Evolutionary conservation across 2,113 vertebrate genomes (phyloP).

Genomic region (Oryzias javanicus): DNA sequence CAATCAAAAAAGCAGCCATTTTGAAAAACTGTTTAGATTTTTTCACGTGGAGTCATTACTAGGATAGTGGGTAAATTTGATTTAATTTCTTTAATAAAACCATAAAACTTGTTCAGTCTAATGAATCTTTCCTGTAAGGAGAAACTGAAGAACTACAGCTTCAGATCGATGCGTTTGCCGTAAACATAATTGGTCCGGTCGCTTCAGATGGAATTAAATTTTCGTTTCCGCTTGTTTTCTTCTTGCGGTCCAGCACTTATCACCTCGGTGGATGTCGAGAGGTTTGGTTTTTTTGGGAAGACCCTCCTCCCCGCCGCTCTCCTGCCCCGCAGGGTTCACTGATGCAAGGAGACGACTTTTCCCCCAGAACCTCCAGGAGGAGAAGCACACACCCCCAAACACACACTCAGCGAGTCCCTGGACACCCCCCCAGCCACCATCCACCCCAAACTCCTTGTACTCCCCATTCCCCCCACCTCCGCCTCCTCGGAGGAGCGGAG

Average conservation of each 20-base stretch:
- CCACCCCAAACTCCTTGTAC: conserved; percentile 54
- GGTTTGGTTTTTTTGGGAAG: conserved; percentile 34
- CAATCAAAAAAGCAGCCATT: no score
- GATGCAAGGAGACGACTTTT: conserved; percentile 58
- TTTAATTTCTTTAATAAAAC: no score
- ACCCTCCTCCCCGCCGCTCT: conserved; percentile 32
- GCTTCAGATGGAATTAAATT: background rate
- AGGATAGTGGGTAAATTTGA: no score
- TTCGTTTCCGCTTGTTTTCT: background rate
- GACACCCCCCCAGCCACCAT: conserved; percentile 33
- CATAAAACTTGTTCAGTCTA: no score
- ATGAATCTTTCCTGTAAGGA: no score
- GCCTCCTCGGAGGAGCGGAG: conserved; percentile 70
- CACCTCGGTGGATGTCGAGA: conserved; percentile 35
- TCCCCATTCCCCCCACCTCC: conserved; percentile 21
- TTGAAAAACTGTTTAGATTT: no score
- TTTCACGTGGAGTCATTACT: no score
- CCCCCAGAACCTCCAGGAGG: conserved; percentile 49
- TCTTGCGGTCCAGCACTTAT: conserved; percentile 10
- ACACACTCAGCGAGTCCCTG: conserved; percentile 28
- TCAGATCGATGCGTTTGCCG: background rate
- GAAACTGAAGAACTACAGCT: no score
- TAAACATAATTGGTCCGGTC: background rate
- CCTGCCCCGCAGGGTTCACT: conserved; percentile 44
- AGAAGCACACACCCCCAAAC: conserved; percentile 27